Conservation (phyloP, 2,113 vertebrate genomes). For the Phrynosoma blainvillii region DNA sequence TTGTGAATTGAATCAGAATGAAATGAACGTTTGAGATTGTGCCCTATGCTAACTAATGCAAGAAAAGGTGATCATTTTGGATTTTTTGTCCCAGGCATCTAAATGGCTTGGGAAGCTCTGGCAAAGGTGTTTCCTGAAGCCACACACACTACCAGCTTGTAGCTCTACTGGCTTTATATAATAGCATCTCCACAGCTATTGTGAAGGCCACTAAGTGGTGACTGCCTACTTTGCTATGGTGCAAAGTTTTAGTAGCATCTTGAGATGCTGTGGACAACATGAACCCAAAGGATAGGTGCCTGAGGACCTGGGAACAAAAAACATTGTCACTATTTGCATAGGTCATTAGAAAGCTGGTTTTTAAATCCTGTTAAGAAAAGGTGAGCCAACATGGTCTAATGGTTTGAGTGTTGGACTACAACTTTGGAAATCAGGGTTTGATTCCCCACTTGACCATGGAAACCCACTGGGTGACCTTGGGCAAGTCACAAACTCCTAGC, state of each 20-base stretch:
- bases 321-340: not conserved
- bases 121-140: not conserved
- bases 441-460: too few species aligned
- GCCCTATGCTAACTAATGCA: not conserved
- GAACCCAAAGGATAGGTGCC: not conserved
- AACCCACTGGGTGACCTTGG: too few species aligned
- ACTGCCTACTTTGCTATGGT: not conserved
- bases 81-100: not conserved
- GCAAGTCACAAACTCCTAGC: too few species aligned
- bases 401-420: too few species aligned
- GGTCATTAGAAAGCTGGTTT: not conserved
- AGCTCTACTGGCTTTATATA: not conserved
- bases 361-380: not conserved
- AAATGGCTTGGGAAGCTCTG: not conserved
- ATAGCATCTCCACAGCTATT: not conserved
- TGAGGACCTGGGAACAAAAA: not conserved
- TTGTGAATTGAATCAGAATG: too few species aligned
- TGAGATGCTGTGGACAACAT: not conserved
- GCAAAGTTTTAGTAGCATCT: not conserved
- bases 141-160: not conserved
- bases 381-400: not conserved
- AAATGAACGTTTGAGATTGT: too few species aligned
- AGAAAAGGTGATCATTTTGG: not conserved
- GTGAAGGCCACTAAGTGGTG: too few species aligned
- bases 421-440: too few species aligned